Evolutionary conservation across 2,888 invertebrate species (phyloP), one percentile per base, ranked within the genome.

Genomic region (Desoria tigrina): DNA sequence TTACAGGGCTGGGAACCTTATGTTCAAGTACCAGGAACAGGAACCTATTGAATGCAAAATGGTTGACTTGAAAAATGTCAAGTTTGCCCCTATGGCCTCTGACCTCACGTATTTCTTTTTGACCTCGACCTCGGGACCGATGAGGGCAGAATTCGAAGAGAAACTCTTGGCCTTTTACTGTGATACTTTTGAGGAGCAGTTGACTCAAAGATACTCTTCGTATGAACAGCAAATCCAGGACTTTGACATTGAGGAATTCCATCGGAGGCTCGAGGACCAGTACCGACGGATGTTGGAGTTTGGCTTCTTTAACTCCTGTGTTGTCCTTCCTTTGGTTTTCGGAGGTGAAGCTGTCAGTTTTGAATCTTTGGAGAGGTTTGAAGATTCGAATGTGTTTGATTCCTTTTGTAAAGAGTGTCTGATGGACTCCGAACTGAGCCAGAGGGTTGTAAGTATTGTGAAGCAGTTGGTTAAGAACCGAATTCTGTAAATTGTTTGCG

Each of bases 211-310:
- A 26, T 50, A 45, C 45, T 23, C 45, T 16, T 27, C 37, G 3
- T 3, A 11, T 51, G 51, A 24, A 45, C 60, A 49, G 9, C 21
- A 42, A 2, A 42, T 32, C 14, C 7, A 49, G 9, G 71, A 71
- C 28, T 71, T 71, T 49, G 71, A 61, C 23, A 68, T 71, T 45
- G 71, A 71, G 42, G 71, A 71, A 14, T 71, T 71, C 37, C 71
- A 71, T 26, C 42, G 68, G 21, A 65, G 53, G n/a, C 42, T 71
- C 2, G 71, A 71, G 21, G 64, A 58, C 32, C 66, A 66, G 58
- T 66, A 64, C 28, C 65, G 28, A 51, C 60, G 65, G 49, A 58
- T 68, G 57, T n/a, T 62, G 50, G 68, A 68, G 24, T 65, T 65
- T 59, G 68, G 58, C 26, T 68, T 68, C 55, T 62, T 58, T 21